Evolutionary conservation across 2,113 vertebrate genomes (phyloP), one percentile per base, ranked within the genome.

Genomic region (Asarcornis scutulata): DNA sequence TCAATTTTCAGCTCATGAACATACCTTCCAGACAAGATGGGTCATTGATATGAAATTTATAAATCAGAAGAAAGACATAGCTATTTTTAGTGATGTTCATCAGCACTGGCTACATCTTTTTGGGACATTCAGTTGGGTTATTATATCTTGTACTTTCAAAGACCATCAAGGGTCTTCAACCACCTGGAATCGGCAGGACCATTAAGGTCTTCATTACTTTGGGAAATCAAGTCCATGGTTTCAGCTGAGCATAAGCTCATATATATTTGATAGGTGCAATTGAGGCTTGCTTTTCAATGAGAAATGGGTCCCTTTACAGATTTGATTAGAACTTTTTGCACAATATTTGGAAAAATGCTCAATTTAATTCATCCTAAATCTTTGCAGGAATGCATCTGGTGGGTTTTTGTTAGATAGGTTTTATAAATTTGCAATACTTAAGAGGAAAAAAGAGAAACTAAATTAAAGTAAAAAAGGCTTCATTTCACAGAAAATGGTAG

Each of bases 1-100:
- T 34, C 38, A 86, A 60, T 75, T 78, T 73, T 78, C 59, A 15
- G 4, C 4, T 83, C 11, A 36, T 38, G 10, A 64, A 64, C 59
- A 29, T 6, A 25, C 0, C 0, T 0, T 9, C 2, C 7, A 25
- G 27, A 23, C 21, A 38, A 34, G 52, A 91, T 20, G 5, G 25
- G 4, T 32, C 73, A n/a, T 9, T 15, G 3, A 1, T 60, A 20
- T 11, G 31, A 66, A 71, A 71, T 77, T 81, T 44, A 93, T 60
- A 78, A 77, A 74, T 69, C 15, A 38, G 25, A 29, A 83, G 32
- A 18, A 83, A 74, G 82, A 17, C 34, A 63, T 34, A 81, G 9
- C 25, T 6, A 6, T 64, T 90, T 83, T 78, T 53, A 36, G 18
- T 50, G 29, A 66, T 40, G 21, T 40, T 64, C 34, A 56, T 40